These are phyloP conservation scores for Falco columbarius DNA, from an alignment of 2,797 vertebrate species.

Conservation along the genomic window DNA sequence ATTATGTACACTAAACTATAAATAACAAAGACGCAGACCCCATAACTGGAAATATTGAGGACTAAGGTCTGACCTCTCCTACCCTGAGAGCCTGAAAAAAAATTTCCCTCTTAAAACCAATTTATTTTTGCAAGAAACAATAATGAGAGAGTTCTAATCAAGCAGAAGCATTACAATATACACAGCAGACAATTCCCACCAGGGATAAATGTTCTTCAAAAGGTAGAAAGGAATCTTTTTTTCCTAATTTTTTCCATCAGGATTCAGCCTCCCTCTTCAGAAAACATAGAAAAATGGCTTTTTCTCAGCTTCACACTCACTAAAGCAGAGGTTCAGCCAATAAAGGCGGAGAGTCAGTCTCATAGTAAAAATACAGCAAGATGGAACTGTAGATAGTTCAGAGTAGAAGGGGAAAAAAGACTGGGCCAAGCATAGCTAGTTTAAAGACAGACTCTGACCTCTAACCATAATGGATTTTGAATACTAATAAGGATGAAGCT, in stretches of 20 bases:
- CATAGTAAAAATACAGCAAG: background rate
- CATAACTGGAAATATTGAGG: background rate
- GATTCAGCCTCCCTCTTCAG: background rate
- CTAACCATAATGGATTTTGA: background rate
- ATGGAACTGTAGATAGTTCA: background rate
- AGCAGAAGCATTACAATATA: background rate
- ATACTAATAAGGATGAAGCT: background rate
- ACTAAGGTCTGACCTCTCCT: background rate
- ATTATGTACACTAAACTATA: background rate
- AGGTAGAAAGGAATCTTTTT: background rate
- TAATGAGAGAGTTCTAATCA: background rate
- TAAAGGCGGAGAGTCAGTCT: background rate
- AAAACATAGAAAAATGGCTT: background rate
- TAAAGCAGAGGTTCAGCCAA: background rate
- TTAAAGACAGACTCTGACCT: background rate
- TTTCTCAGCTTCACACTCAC: background rate
- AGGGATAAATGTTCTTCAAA: background rate
- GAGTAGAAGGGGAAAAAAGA: background rate
- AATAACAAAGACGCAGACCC: background rate
- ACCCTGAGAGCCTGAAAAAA: background rate
- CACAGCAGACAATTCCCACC: background rate
- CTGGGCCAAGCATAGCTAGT: background rate
- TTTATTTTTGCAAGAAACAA: background rate
- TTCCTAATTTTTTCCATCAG: background rate
- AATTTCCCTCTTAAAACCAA: background rate